phyloP scores from a whole-genome alignment of 2,888 invertebrate genomes.

The Limnephilus auricula region DNA sequence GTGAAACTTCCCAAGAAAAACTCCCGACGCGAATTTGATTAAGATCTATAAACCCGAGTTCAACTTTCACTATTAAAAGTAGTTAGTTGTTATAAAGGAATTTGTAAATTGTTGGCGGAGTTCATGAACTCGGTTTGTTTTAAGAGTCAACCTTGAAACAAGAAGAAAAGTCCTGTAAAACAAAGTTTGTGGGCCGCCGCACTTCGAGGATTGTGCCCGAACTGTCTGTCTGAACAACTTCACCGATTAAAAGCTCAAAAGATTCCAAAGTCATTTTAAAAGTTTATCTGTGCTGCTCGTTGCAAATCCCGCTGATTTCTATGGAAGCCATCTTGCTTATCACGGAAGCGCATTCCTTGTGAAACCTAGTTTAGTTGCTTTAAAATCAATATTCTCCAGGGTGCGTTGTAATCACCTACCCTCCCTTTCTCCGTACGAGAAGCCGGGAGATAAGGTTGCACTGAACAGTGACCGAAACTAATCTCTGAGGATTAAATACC shows the following conservation, averaged over 20 bases:
- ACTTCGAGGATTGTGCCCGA: conserved; percentile 80
- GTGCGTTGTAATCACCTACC: conserved; percentile 65
- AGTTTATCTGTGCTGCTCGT: conserved; percentile 78
- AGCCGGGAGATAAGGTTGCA: conserved; percentile 19
- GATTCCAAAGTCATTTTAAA: conserved; percentile 81
- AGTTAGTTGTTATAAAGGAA: conserved; percentile 81
- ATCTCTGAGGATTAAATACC: background rate
- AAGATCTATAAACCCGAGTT: conserved; percentile 78
- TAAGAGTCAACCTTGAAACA: conserved; percentile 81
- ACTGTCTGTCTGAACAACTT: conserved; percentile 78
- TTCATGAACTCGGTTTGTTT: conserved; percentile 80
- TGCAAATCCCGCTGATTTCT: conserved; percentile 57
- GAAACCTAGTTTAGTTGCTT: conserved; percentile 77
- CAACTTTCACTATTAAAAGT: conserved; percentile 78
- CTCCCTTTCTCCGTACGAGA: conserved; percentile 10
- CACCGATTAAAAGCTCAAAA: conserved; percentile 81
- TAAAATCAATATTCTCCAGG: conserved; percentile 74
- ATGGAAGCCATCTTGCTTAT: conserved; percentile 71
- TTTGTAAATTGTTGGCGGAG: conserved; percentile 81
- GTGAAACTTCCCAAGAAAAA: conserved; percentile 65
- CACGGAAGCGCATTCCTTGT: conserved; percentile 75
- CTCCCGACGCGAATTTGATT: conserved; percentile 74
- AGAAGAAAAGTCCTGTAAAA: conserved; percentile 81
- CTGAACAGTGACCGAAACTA: conserved; percentile 24
- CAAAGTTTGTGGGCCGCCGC: conserved; percentile 80